These are phyloP conservation scores for Psittacula cyanocephala DNA, from an alignment of 2,113 vertebrate species.

Conservation along the genomic window DNA sequence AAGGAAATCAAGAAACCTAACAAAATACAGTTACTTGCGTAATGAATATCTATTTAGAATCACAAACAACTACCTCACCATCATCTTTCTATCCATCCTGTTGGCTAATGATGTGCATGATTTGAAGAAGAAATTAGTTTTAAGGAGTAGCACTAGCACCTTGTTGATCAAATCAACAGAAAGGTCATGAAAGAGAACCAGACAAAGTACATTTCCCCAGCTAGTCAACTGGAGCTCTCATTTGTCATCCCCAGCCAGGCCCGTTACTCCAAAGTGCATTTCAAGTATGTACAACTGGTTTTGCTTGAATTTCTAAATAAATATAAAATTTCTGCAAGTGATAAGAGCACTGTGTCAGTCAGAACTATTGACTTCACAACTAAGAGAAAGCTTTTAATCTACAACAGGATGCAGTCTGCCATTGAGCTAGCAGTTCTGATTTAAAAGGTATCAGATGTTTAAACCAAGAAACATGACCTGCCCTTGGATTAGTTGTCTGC, in stretches of 20 bases:
- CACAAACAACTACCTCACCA: constrained; percentile 37
- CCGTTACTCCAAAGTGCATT: background rate
- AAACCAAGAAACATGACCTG: background rate
- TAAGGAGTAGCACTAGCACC: background rate
- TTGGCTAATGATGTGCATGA: background rate
- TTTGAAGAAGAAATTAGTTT: constrained; percentile 36
- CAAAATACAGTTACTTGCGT: background rate
- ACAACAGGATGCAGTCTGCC: background rate
- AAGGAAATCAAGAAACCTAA: background rate
- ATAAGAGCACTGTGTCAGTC: background rate
- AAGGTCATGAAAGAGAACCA: background rate
- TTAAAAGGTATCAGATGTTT: background rate
- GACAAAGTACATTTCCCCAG: background rate
- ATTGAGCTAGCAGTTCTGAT: background rate
- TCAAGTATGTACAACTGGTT: background rate
- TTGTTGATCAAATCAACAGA: constrained; percentile 27
- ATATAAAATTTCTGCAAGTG: background rate
- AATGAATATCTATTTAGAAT: constrained; percentile 23
- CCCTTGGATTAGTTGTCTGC: background rate
- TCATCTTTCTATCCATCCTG: constrained; percentile 28
- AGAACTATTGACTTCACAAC: background rate
- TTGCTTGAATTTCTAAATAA: constrained; percentile 3
- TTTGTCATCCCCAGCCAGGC: background rate
- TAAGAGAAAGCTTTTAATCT: background rate
- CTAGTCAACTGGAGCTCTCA: constrained; percentile 2